Evolutionary conservation across 2,113 vertebrate genomes (phyloP).

Genomic region (Amblyornis subalaris): DNA sequence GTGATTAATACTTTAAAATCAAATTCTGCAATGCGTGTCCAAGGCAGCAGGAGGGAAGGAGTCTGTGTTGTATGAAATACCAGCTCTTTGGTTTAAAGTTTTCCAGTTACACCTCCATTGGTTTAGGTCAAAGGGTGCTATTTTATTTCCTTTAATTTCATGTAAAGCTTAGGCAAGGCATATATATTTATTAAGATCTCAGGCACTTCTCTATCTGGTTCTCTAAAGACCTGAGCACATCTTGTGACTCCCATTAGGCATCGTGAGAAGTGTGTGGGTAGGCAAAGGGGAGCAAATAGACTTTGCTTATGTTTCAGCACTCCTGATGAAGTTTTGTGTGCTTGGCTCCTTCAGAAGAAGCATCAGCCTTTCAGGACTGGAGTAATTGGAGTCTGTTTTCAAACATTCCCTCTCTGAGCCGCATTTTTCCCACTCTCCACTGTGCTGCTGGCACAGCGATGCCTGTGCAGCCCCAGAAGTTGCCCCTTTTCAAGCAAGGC

Average conservation of each 20-base stretch:
- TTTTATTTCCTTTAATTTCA: not conserved
- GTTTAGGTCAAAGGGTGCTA: not conserved
- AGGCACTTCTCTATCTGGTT: not conserved
- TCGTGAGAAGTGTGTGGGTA: not conserved
- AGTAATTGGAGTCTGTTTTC: not conserved
- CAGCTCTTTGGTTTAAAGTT: not conserved
- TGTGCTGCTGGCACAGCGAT: not conserved
- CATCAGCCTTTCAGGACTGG: not conserved
- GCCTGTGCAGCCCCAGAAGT: not conserved
- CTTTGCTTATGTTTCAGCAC: not conserved
- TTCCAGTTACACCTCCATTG: not conserved
- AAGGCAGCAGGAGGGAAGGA: not conserved
- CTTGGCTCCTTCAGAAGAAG: not conserved
- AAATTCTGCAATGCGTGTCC: fast-evolving
- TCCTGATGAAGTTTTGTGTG: not conserved
- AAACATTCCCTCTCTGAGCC: not conserved
- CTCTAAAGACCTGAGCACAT: not conserved
- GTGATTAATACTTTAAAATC: not conserved
- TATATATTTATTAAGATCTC: not conserved
- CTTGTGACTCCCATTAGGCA: not conserved
- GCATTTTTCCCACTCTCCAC: not conserved
- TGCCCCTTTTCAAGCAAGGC: not conserved
- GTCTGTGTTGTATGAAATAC: not conserved
- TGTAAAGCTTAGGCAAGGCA: not conserved
- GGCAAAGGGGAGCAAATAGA: not conserved